A percentile compares a stretch with the other conserved stretches of the same genome.
These are phyloP conservation scores for Hyperopisus bebe DNA, from an alignment of 2,113 vertebrate genomes.

Conservation along the genomic window DNA sequence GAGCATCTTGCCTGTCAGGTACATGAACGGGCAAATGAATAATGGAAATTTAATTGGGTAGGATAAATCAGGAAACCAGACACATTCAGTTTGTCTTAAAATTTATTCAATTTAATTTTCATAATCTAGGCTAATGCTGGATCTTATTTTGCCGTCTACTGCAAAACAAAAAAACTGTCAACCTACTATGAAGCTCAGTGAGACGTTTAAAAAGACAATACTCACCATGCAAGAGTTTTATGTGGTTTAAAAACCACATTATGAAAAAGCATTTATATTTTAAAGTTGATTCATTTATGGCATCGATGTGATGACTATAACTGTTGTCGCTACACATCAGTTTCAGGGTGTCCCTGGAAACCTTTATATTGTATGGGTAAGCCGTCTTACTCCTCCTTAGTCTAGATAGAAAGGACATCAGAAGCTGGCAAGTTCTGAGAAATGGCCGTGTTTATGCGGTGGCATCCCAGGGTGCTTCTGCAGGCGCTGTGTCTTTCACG, in stretches of 20 bases:
- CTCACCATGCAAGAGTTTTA: neutral
- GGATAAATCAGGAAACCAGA: neutral
- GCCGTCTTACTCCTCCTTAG: neutral
- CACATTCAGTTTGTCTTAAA: neutral
- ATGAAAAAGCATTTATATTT: neutral
- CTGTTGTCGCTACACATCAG: neutral
- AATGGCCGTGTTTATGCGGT: neutral
- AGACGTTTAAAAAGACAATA: neutral
- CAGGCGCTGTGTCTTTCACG: neutral
- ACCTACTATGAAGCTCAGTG: neutral
- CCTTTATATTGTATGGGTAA: neutral
- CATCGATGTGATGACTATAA: neutral
- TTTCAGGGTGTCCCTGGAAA: neutral
- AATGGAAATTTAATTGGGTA: neutral
- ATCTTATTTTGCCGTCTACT: neutral
- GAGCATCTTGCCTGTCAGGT: neutral
- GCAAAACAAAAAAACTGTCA: neutral
- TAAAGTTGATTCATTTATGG: neutral
- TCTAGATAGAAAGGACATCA: neutral
- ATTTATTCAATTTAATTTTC: neutral
- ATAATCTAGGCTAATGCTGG: neutral
- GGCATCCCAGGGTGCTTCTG: neutral
- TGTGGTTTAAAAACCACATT: neutral
- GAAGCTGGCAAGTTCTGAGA: neutral
- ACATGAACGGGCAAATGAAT: neutral